Percentiles rank a stretch among this genome's conserved stretches.
Evolutionary conservation across 2,888 invertebrate species (phyloP).

Genomic region (Drosophila hamatofila): DNA sequence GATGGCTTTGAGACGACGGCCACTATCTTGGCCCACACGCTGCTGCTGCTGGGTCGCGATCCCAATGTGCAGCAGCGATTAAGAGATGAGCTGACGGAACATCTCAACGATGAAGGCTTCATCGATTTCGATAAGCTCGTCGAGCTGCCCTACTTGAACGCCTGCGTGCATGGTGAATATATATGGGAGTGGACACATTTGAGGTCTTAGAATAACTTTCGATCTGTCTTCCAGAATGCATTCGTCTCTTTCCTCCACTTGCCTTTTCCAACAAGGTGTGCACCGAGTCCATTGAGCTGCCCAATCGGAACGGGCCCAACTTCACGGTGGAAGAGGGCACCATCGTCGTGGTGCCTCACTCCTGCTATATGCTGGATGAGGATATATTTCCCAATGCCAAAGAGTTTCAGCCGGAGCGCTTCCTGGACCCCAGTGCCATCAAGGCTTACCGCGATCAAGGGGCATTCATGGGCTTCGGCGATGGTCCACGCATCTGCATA

Average conservation of each 20-base stretch:
- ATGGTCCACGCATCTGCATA: conserved; percentile 83
- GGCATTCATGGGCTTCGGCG: conserved; percentile 78
- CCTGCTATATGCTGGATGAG: conserved; percentile 71
- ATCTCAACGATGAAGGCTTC: conserved; percentile 53
- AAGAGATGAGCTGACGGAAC: conserved; percentile 68
- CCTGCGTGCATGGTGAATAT: conserved; percentile 81
- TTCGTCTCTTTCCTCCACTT: conserved; percentile 77
- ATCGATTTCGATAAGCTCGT: conserved; percentile 76
- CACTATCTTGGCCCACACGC: conserved; percentile 62
- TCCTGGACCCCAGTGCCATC: conserved; percentile 70
- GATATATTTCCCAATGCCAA: conserved; percentile 72
- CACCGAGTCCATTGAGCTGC: conserved; percentile 66
- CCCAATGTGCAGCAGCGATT: conserved; percentile 69
- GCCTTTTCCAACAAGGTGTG: conserved; percentile 66
- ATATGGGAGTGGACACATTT: neutral
- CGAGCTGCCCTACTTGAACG: conserved; percentile 82
- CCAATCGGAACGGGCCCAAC: conserved; percentile 69
- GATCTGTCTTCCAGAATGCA: conserved; percentile 56
- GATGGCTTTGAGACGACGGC: conserved; percentile 84
- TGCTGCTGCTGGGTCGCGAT: conserved; percentile 75
- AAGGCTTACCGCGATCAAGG: conserved; percentile 80
- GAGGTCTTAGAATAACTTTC: neutral
- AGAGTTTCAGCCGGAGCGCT: conserved; percentile 80
- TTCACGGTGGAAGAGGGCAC: conserved; percentile 67
- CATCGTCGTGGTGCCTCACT: conserved; percentile 69